phyloP scores from a whole-genome alignment of 2,113 vertebrate species.

The Zosterops japonicus region DNA sequence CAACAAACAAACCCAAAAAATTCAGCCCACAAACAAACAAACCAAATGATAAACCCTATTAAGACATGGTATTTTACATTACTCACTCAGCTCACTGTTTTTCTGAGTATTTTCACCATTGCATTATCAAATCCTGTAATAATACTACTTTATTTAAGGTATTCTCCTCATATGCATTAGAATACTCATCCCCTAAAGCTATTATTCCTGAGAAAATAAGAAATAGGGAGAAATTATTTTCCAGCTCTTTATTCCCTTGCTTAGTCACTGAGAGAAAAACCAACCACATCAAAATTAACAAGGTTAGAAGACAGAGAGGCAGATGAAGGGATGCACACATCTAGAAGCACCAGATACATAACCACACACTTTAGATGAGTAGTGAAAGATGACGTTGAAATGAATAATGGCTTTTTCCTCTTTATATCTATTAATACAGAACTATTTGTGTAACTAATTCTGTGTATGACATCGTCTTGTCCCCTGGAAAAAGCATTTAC shows the following conservation, averaged over 20 bases:
- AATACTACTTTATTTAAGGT: constrained; percentile 29
- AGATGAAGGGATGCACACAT: neutral
- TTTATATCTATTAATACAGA: neutral
- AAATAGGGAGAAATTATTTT: neutral
- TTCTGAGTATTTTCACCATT: neutral
- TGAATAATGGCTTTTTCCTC: neutral
- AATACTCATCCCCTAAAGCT: neutral
- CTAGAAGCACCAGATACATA: neutral
- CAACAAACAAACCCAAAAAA: neutral
- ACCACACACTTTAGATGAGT: neutral
- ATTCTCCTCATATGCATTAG: neutral
- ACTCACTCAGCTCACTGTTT: neutral
- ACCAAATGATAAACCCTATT: neutral
- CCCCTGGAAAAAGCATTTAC: neutral
- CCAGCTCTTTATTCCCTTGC: neutral
- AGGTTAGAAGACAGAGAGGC: neutral
- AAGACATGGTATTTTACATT: neutral
- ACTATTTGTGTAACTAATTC: neutral
- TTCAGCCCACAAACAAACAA: neutral
- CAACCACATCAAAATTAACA: neutral
- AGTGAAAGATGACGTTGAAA: neutral
- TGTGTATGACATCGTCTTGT: neutral
- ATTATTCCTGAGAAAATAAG: neutral
- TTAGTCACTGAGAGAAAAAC: neutral
- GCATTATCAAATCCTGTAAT: neutral